Conservation (phyloP, 2,888 invertebrate genomes). For the Ochlodes sylvanus region DNA sequence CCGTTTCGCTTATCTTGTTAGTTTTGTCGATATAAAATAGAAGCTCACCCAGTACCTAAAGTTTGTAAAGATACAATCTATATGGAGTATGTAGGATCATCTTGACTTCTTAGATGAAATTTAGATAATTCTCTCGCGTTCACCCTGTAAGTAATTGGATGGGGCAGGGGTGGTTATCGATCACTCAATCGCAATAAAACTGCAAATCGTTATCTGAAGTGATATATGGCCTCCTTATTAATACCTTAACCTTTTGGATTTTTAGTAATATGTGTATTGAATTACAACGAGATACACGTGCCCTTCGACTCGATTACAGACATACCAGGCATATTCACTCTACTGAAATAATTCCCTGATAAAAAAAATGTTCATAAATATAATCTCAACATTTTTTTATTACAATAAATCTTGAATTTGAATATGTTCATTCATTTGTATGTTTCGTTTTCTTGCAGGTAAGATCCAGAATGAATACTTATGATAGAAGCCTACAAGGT, state of each 20-base stretch:
- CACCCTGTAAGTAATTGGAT: conserved; percentile 78
- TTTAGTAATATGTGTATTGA: background rate
- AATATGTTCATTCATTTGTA: too few relatives aligned
- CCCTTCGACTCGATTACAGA: too few relatives aligned
- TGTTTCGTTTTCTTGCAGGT: background rate
- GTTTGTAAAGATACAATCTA: conserved; percentile 40
- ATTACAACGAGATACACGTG: background rate
- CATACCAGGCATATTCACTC: too few relatives aligned
- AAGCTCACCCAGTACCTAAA: conserved; percentile 54
- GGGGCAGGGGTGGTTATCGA: conserved; percentile 70
- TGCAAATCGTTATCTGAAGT: conserved; percentile 60
- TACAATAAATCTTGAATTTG: too few relatives aligned
- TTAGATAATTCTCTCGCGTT: conserved; percentile 67
- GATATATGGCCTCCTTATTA: background rate
- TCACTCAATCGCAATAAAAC: conserved; percentile 79
- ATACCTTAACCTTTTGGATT: conserved; percentile 1
- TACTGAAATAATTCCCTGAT: too few relatives aligned
- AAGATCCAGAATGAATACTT: background rate
- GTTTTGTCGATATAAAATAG: conserved; percentile 66
- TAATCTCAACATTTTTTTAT: too few relatives aligned
- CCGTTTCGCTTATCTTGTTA: conserved; percentile 59
- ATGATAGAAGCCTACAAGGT: background rate
- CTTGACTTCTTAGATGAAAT: conserved; percentile 75
- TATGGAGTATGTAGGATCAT: conserved; percentile 47
- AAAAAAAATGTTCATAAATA: too few relatives aligned